Evolutionary conservation across 2,797 vertebrate genomes (phyloP), one percentile per base, ranked within the genome.

Genomic region (Echeneis naucrates): DNA sequence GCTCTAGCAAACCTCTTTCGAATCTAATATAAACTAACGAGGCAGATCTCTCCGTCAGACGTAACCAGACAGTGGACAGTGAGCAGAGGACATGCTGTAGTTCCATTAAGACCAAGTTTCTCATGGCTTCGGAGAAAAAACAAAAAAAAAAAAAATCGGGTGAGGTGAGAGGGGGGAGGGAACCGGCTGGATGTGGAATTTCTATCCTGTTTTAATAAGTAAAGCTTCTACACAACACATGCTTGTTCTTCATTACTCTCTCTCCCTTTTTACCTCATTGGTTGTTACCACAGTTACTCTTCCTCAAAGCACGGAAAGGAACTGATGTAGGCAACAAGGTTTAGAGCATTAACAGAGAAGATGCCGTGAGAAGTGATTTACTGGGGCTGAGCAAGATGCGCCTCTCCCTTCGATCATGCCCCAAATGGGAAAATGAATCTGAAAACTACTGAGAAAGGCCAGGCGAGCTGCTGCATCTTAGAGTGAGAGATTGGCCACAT

Each of bases 1-100:
- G 79, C 72, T 87, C 78, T 72, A 83, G 75, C 86, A 88, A 92
- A 91, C 77, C 60, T 70, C 57, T 80, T 51, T 65, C 56, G 32
- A 71, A 87, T 85, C 82, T 75, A 87, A 88, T 88, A 86, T 88
- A 88, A 86, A 84, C 83, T 83, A 89, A 91, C 77, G 71, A 84
- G 69, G 86, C 84, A 78, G 85, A 87, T 86, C 68, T n/a, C 81
- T 82, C 82, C 63, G 47, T 85, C 80, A 72, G 86, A 88, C 84
- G 37, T 72, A 64, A 85, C 60, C 78, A 88, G 87, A 89, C 87
- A 68, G 78, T 61, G 57, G 71, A 80, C 13, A 42, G 82, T 64
- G 81, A 85, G 85, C 75, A 65, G 81, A 55, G 55, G 80, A 90
- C 89, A 92, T 75, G 83, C 61, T 91, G 91, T 77, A 85, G 73